phyloP scores from a whole-genome alignment of 2,888 invertebrate genomes.

The Spicauda simplicius region DNA sequence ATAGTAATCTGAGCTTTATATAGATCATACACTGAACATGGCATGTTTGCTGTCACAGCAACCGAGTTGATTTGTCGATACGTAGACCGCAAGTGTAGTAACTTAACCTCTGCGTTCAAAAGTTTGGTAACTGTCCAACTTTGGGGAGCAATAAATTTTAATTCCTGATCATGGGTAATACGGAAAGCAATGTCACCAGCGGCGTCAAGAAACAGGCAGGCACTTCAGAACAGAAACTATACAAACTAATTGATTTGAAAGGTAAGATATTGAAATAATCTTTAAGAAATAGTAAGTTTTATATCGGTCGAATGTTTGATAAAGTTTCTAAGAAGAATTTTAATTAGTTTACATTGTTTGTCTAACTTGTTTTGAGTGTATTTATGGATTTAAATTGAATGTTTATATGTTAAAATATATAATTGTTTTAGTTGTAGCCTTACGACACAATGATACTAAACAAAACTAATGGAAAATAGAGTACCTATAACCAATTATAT shows the following conservation, averaged over 20 bases:
- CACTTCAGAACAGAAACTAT: slow-evolving; percentile 92
- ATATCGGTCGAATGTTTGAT: too few species aligned
- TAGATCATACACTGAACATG: slow-evolving; percentile 11
- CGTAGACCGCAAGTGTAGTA: slow-evolving; percentile 43
- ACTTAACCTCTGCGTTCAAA: slow-evolving; percentile 17
- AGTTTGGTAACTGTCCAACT: slow-evolving; percentile 20
- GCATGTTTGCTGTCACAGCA: slow-evolving; percentile 33
- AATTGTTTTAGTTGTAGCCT: too few species aligned
- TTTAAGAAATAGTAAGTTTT: not conserved
- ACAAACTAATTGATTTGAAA: slow-evolving; percentile 95
- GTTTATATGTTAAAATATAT: too few species aligned
- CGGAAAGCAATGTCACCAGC: slow-evolving; percentile 95
- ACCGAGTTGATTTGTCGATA: slow-evolving; percentile 29
- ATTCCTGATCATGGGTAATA: slow-evolving; percentile 88
- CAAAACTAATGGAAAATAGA: too few species aligned
- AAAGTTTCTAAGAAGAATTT: too few species aligned
- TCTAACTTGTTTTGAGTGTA: too few species aligned
- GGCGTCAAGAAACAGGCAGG: slow-evolving; percentile 98
- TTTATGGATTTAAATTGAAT: too few species aligned
- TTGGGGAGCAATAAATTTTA: slow-evolving; percentile 14
- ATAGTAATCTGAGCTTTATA: slow-evolving; percentile 6
- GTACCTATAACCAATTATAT: too few species aligned
- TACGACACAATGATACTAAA: too few species aligned
- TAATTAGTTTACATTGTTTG: too few species aligned
- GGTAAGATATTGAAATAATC: slow-evolving; percentile 80